Evolutionary conservation across 2,113 vertebrate genomes (phyloP), one percentile per base, ranked within the genome.

Genomic region (Siniperca knerii): DNA sequence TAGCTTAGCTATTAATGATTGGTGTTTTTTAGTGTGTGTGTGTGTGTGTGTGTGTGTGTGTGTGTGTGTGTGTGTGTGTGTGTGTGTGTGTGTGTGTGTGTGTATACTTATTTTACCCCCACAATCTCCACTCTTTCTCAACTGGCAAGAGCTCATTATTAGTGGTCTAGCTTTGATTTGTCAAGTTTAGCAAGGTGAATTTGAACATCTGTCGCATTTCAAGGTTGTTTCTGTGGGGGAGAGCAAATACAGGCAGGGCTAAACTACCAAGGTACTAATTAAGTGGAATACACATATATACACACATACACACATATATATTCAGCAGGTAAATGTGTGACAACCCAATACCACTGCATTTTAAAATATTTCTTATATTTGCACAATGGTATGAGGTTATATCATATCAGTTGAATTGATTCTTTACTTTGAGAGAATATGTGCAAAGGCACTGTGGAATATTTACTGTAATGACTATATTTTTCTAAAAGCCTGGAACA

Each of bases 1-100:
- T 60, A 87, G 85, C 81, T 92, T 90, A 87, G 85, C 87, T 91
- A 93, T 96, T 95, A 95, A 95, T 96, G 90, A 96, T 96, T 95
- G 72, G 90, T 86, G 25, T 33, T 42, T 66, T 29, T 16, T 25
- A 58, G 57, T 7, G 25, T 66, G 44, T 82, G 37, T 77, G 46
- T 80, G 18, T 79, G 67, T 75, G 37, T 75, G 68, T 85, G 18
- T 82, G 37, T 77, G 46, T 80, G 18, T 79, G 67, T 75, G 37
- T 75, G 68, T 85, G 79, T 78, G 83, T 67, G 35, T 82, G 37
- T 77, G 46, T 80, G 18, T 79, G 67, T 75, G 37, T 75, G 68
- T 85, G 37, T 75, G 68, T 85, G 79, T 78, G 83, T 67, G 35
- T 82, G 37, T 77, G 46, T 80, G 18, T 79, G 67, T 75, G 37